A percentile compares a stretch with the other conserved stretches of the same genome.
Evolutionary conservation across 2,797 vertebrate species (phyloP).

Genomic region (Cuculus canorus): DNA sequence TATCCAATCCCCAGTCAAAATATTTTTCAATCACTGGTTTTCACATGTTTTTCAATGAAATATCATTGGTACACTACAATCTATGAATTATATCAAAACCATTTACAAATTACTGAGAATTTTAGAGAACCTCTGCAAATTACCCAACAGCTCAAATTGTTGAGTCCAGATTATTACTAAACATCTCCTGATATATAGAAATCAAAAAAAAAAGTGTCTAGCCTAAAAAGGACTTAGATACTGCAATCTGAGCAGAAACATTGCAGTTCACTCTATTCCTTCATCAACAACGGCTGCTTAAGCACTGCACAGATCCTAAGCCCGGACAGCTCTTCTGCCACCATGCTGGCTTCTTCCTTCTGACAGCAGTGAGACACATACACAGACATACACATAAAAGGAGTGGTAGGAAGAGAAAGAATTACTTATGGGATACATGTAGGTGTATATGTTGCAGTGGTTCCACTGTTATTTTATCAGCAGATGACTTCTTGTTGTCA

Average conservation of each 20-base stretch:
- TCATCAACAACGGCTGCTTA: neutral
- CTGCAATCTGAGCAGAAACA: neutral
- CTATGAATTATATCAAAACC: neutral
- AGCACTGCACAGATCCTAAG: neutral
- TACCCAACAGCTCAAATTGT: neutral
- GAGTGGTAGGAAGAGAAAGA: neutral
- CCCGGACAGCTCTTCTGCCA: neutral
- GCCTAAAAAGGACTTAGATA: neutral
- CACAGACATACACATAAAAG: neutral
- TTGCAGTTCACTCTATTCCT: neutral
- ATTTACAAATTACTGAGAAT: neutral
- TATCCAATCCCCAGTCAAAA: neutral
- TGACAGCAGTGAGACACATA: neutral
- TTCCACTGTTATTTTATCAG: neutral
- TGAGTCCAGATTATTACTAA: neutral
- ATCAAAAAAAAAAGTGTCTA: neutral
- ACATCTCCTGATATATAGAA: neutral
- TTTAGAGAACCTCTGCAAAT: neutral
- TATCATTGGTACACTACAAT: neutral
- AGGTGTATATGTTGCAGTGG: neutral
- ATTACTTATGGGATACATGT: accelerated
- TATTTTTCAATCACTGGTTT: neutral
- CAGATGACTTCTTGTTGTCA: neutral
- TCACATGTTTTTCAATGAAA: neutral
- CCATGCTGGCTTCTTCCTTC: neutral